These are phyloP conservation scores for Hipposideros larvatus DNA, from an alignment of 2,797 vertebrate species.

Conservation along the genomic window DNA sequence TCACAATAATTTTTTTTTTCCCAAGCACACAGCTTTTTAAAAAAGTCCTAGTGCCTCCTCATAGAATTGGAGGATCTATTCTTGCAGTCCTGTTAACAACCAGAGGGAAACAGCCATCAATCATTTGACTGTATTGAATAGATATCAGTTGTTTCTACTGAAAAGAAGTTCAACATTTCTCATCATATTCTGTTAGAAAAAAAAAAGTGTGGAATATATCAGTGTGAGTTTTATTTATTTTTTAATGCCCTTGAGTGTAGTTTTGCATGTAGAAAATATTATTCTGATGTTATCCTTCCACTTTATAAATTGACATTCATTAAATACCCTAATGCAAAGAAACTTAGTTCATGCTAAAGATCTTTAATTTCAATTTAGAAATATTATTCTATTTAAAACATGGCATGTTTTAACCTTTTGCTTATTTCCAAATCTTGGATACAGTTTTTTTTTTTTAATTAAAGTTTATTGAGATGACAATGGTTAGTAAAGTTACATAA, in stretches of 20 bases:
- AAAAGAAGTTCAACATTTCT: constrained; percentile 4
- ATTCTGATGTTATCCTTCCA: background rate
- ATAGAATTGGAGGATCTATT: background rate
- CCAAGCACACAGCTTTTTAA: background rate
- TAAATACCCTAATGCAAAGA: background rate
- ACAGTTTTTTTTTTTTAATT: too few relatives aligned
- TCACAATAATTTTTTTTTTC: background rate
- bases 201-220: background rate
- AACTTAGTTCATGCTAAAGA: background rate
- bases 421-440: constrained; percentile 11
- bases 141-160: background rate
- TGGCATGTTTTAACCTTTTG: background rate
- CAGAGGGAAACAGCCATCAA: background rate
- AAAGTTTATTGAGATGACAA: too few relatives aligned
- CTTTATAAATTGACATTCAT: background rate
- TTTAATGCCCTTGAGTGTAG: background rate
- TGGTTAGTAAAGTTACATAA: too few relatives aligned
- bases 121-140: background rate
- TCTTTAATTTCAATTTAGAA: background rate
- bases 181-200: background rate
- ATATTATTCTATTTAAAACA: background rate
- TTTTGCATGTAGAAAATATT: background rate
- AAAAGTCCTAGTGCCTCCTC: background rate
- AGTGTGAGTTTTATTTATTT: background rate
- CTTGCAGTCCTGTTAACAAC: background rate